These are phyloP conservation scores for Hemiprocne comata DNA, from an alignment of 2,113 vertebrate species.

Conservation along the genomic window DNA sequence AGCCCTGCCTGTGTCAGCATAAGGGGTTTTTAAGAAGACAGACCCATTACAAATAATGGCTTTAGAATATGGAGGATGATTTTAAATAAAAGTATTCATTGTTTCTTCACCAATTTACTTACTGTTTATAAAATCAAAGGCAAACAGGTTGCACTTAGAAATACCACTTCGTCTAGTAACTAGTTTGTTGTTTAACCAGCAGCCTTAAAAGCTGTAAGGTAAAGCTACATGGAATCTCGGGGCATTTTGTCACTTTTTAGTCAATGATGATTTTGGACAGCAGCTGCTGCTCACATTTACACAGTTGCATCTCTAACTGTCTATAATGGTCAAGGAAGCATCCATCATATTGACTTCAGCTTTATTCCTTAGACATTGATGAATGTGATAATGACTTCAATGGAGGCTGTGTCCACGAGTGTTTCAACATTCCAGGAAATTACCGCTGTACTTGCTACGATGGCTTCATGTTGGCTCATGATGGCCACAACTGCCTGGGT, in stretches of 20 bases:
- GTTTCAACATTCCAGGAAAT: constrained; percentile 96
- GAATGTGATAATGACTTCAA: constrained; percentile 94
- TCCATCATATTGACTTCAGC: constrained; percentile 65
- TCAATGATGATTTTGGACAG: neutral
- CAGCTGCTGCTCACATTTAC: neutral
- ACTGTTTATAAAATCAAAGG: neutral
- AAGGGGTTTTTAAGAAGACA: neutral
- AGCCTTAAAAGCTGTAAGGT: neutral
- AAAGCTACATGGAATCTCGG: neutral
- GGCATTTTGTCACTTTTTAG: neutral
- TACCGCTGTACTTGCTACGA: constrained; percentile 97
- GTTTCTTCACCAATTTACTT: neutral
- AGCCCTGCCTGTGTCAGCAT: neutral
- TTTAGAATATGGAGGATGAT: neutral
- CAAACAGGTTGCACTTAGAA: neutral
- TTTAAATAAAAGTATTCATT: neutral
- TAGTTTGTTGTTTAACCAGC: neutral
- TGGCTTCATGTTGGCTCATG: constrained; percentile 93
- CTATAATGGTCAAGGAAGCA: constrained; percentile 21
- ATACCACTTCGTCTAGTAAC: neutral
- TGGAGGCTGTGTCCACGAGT: constrained; percentile 96
- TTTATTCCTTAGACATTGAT: constrained; percentile 86
- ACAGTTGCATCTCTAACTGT: neutral
- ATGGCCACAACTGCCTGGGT: constrained; percentile 98
- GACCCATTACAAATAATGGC: neutral